These are phyloP conservation scores for Thymelicus lineola DNA, from an alignment of 2,888 invertebrate species.

Conservation along the genomic window DNA sequence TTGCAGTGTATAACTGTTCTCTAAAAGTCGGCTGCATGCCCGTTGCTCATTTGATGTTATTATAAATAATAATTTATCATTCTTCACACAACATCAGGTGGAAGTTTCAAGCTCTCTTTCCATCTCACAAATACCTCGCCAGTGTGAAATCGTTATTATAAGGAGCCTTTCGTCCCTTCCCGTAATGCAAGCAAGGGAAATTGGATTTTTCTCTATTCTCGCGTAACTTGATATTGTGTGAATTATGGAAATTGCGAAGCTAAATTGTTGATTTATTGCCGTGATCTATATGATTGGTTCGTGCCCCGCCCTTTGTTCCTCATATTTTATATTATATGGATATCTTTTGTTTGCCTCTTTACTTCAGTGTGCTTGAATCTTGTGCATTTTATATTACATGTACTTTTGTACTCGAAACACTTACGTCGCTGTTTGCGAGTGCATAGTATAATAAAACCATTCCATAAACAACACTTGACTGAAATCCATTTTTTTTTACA, in stretches of 20 bases:
- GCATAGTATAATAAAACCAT: too few relatives aligned
- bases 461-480: too few relatives aligned
- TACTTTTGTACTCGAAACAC: too few relatives aligned
- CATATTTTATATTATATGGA: slow-evolving; percentile 5
- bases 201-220: slow-evolving; percentile 83
- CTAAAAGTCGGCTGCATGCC: too few relatives aligned
- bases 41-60: too few relatives aligned
- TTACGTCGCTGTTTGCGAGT: too few relatives aligned
- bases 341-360: slow-evolving; percentile 7
- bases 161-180: slow-evolving; percentile 59
- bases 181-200: slow-evolving; percentile 78
- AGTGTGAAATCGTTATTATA: slow-evolving; percentile 53
- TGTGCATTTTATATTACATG: too few relatives aligned
- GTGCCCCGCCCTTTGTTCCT: slow-evolving; percentile 25
- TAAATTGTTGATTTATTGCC: slow-evolving; percentile 82
- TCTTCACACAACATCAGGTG: neutral
- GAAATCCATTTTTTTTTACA: too few relatives aligned
- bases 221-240: slow-evolving; percentile 82
- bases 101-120: neutral
- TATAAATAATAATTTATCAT: too few relatives aligned
- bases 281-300: slow-evolving; percentile 61
- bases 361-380: neutral
- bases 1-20: too few relatives aligned
- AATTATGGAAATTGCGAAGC: slow-evolving; percentile 81
- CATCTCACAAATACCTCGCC: slow-evolving; percentile 31